Evolutionary conservation across 64 coral and sea anemone species (phyloP), one percentile per base, ranked within the genome.

Genomic region (Dendronephthya gigantea): DNA sequence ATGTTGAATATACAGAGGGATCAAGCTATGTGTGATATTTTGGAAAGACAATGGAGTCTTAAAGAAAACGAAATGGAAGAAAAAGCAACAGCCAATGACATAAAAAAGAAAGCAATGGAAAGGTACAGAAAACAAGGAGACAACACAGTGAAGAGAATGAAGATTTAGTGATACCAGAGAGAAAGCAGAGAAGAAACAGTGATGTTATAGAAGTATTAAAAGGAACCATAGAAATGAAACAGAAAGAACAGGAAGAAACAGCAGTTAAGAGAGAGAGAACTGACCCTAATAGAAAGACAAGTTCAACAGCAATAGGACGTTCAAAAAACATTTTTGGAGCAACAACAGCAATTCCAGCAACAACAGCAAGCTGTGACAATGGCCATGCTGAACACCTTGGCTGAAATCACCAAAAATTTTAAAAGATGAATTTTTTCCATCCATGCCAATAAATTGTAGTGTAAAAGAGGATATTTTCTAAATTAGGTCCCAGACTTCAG

Each of bases 1-100:
- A 76, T 76, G 69, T 25, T 4, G 89, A 90, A 56, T 90, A 90
- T 48, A 28, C n/a, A 90, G n/a, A 81, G 74, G 17, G 13, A 90
- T 47, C 32, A 29, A 83, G 69, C 50, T 31, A 25, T 86, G 30
- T 17, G 36, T 9, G 84, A 90, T 43, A 83, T 58, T 12, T 87
- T 79, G 2, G 76, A 82, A 15, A 39, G 76, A 49, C 50, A 35
- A 58, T 38, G 69, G 69, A 76, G 31, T 11, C 7, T 1, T 15
- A 43, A 81, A 62, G 37, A 40, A 69, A 85, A 81, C 85, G 84
- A 82, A 58, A 81, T 31, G 30, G 84, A 6, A 31, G 38, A 90
- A 28, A 85, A 84, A 39, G 82, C 35, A 23, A 82, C 83, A 34
- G 89, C 89, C 2, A 69, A 90, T 51, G 83, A 90, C 28, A 90